phyloP scores from a whole-genome alignment of 2,113 vertebrate genomes.

The Hyperoodon ampullatus region DNA sequence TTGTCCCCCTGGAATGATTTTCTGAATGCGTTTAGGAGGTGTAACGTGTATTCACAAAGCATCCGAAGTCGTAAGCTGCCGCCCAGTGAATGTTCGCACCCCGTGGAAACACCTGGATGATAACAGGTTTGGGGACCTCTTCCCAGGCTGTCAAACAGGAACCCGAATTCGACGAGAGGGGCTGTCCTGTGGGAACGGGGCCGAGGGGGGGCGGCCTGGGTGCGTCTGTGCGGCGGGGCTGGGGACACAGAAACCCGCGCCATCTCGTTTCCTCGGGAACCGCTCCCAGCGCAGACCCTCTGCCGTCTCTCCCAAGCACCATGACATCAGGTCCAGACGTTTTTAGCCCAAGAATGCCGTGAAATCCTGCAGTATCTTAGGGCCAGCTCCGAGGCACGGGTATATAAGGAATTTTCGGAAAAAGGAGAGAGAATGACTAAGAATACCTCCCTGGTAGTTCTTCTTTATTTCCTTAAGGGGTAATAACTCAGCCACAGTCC shows the following conservation, averaged over 20 bases:
- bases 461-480: conserved; percentile 90
- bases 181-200: not conserved
- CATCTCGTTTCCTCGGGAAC: rapidly evolving
- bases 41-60: rapidly evolving
- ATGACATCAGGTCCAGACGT: conserved; percentile 71
- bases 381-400: conserved; percentile 82
- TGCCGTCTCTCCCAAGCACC: conserved; percentile 42
- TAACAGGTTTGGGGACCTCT: rapidly evolving
- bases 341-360: conserved; percentile 82
- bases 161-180: rapidly evolving
- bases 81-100: rapidly evolving
- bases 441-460: conserved; percentile 85
- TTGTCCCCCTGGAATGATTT: rapidly evolving
- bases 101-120: rapidly evolving
- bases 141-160: rapidly evolving
- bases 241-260: rapidly evolving
- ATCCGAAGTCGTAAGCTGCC: rapidly evolving
- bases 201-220: rapidly evolving
- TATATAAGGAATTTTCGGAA: conserved; percentile 88
- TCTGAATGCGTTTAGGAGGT: not conserved
- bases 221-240: rapidly evolving
- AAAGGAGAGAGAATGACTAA: conserved; percentile 86
- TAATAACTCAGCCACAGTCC: conserved; percentile 87
- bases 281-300: rapidly evolving
- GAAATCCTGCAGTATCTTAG: conserved; percentile 83